Base-by-base conservation (phyloP, 2,797 vertebrate species). In the Phyllotis vaccarum region DNA sequence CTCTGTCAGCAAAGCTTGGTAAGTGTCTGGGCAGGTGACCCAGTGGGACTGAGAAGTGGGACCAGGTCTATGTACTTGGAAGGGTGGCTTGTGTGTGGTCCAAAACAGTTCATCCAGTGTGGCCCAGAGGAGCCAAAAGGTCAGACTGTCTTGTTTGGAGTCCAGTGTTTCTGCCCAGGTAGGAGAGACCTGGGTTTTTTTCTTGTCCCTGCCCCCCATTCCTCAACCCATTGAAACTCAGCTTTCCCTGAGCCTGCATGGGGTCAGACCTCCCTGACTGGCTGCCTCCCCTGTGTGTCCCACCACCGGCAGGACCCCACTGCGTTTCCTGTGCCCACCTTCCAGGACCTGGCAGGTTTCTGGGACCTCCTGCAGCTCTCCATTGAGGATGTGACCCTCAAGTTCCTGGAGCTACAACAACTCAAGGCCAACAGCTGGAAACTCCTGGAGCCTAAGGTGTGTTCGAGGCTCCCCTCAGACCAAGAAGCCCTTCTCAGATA, bases 1-100 rank as follows among this genome's bases (percentile, higher is more conserved):
- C 99, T 99, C 97, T 99, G 99, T 98, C 99, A 99, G 98, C 99
- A 99, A 98, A 99, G 99, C 98, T 99, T 99, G 99, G 99, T 99
- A 98, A 99, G 99, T 89, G 66, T 81, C 16, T 16, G 68, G 93
- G 19, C 34, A 31, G 81, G 62, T 62, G 64, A 58, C 88, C 46
- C 46, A 34, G 58, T 9, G 34, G 85, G 58, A 14, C 22, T 19
- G n/a, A 19, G 46, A 66, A 49, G 37, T 34, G 74, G 66, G 82
- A 54, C 40, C 54, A 68, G 78, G 75, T 56, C 54, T 60, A 7
- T 13, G 43, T n/a, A 46, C 19, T 31, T 82, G 8, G 70, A 75
- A 6, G 5, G 37, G 37, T 74, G 13, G 54, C 21, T 43, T 22
- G 13, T 43, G 49, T 87, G 54, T 40, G n/a, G n/a, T 21, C n/a